phyloP scores from a whole-genome alignment of 2,888 invertebrate species.

The Hypena proboscidalis region DNA sequence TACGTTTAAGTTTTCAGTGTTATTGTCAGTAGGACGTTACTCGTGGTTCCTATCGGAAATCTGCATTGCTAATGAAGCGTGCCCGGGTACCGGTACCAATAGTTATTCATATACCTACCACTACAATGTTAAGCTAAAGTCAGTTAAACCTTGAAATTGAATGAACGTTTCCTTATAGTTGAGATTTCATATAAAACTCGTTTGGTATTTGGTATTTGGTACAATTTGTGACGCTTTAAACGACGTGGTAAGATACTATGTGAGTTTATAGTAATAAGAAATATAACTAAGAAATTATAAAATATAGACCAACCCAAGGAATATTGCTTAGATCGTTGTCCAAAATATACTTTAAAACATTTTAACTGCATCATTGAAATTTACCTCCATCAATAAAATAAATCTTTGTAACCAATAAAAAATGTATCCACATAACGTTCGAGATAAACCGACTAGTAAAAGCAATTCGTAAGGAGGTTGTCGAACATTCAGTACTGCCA shows the following conservation, averaged over 20 bases:
- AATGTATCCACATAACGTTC: slow-evolving; percentile 11
- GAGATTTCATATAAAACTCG: slow-evolving; percentile 27
- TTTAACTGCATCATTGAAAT: slow-evolving; percentile 6
- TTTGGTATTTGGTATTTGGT: slow-evolving; percentile 14
- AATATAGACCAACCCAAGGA: neutral
- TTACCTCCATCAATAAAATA: slow-evolving; percentile 16
- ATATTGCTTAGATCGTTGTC: neutral
- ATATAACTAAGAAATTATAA: neutral
- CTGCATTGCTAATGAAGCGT: slow-evolving; percentile 57
- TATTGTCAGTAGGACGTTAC: slow-evolving; percentile 44
- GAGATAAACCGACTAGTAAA: slow-evolving; percentile 19
- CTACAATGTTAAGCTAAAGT: slow-evolving; percentile 30
- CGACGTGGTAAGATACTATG: neutral
- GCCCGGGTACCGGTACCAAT: slow-evolving; percentile 47
- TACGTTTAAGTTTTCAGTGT: slow-evolving; percentile 27
- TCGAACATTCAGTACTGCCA: slow-evolving; percentile 46
- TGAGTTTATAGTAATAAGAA: neutral
- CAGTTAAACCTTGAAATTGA: slow-evolving; percentile 39
- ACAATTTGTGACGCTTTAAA: slow-evolving; percentile 6
- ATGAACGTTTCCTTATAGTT: slow-evolving; percentile 29
- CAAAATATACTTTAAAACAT: neutral
- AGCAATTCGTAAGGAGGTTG: slow-evolving; percentile 43
- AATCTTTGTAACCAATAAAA: slow-evolving; percentile 22
- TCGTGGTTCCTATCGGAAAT: slow-evolving; percentile 46
- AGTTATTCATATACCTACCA: slow-evolving; percentile 39